Base-by-base conservation (phyloP, 2,888 invertebrate species). In the Tiliacea citrago region DNA sequence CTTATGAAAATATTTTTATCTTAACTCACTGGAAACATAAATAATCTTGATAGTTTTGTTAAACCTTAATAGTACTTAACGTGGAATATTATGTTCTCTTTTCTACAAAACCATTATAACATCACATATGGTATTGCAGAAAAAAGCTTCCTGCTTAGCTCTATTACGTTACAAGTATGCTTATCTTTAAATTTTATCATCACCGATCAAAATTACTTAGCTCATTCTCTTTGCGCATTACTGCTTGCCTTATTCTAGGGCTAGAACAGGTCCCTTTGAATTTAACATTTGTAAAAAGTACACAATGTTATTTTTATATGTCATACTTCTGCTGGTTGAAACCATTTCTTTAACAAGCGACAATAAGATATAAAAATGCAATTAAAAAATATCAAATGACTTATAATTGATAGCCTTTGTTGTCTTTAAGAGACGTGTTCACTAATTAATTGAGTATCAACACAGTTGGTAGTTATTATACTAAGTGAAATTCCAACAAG, bases 381-480 rank as follows among this genome's bases (percentile, higher is more conserved):
- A 77, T 49, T 58, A 86, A 88, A 88, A 87, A 79, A 72, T 68
- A 68, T 49, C 13, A 77, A 82, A 88, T 82, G 70, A 78, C 75
- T 66, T 80, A 76, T 83, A 88, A 87, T 88, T 87, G 71, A 85
- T 79, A 62, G 66, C 73, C 58, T 79, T 82, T 81, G 75, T 87
- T 68, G 79, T 71, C 49, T 81, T 68, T 75, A 67, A 80, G 67
- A 77, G 67, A 85, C 72, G 77, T 81, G 77, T 85, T 67, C 82
- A 68, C 82, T 84, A 82, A 87, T 87, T 87, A 81, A 88, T 81
- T 79, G 78, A 67, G 74, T 57, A 88, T 83, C 80, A 85, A 70
- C 73, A 75, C 73, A 77, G 77, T 83, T 62, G 49, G 57, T 68
- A 68, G 77, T 80, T 82, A 74, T 75, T 86, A 80, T 67, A 77